Conservation (phyloP, 2,797 vertebrate species). For the Falco rusticolus region DNA sequence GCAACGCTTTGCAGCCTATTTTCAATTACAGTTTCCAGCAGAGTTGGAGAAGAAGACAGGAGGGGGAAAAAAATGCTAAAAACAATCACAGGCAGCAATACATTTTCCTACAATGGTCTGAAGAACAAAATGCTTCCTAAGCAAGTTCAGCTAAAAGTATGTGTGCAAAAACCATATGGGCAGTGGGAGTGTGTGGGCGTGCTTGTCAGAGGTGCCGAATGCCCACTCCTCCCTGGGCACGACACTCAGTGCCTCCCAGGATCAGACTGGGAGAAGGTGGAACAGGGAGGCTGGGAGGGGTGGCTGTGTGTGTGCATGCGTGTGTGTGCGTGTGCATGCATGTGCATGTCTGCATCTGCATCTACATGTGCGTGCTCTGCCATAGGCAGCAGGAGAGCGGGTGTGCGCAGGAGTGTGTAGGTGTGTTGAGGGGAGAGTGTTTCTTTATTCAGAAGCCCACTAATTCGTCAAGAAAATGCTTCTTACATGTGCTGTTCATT, state of each 20-base stretch:
- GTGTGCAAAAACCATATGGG: slow-evolving; percentile 20
- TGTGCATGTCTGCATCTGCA: rapidly evolving
- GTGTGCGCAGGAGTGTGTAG: not conserved
- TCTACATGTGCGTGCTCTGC: rapidly evolving
- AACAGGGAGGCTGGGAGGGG: not conserved
- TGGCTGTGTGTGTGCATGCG: no score
- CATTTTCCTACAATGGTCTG: slow-evolving; percentile 4
- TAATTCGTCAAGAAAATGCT: not conserved
- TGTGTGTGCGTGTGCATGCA: rapidly evolving
- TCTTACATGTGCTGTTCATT: not conserved
- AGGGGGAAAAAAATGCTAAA: not conserved
- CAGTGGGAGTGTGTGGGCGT: slow-evolving; percentile 40
- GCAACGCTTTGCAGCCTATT: not conserved
- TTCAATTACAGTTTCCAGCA: not conserved
- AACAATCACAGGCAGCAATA: not conserved
- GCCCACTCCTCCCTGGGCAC: not conserved
- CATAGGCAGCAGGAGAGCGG: not conserved
- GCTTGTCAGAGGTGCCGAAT: not conserved
- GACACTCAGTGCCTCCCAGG: not conserved
- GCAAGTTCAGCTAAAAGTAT: not conserved
- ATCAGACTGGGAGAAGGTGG: not conserved
- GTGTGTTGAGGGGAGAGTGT: not conserved
- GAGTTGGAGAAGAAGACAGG: slow-evolving; percentile 28
- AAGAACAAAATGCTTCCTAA: slow-evolving; percentile 17
- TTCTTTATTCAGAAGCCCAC: not conserved